Conservation (phyloP, 2,797 vertebrate species). For the Xiphorhynchus erythropygius region DNA sequence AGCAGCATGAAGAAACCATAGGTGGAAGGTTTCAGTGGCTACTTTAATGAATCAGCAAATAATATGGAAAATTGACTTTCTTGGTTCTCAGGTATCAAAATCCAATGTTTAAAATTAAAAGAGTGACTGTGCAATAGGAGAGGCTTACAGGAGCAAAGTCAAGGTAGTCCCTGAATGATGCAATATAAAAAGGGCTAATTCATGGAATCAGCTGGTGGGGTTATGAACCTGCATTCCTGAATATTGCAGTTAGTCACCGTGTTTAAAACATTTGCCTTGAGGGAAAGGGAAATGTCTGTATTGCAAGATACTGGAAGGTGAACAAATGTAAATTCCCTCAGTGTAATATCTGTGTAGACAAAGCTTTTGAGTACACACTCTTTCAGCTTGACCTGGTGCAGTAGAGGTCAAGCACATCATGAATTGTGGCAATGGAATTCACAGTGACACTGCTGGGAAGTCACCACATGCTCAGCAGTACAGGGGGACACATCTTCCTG, state of each 20-base stretch:
- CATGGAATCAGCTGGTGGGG: not conserved
- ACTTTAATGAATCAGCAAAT: not conserved
- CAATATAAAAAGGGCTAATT: not conserved
- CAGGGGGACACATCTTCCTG: not conserved
- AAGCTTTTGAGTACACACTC: not conserved
- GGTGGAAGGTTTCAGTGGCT: not conserved
- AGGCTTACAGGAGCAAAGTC: not conserved
- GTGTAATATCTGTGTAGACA: not conserved
- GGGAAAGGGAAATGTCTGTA: not conserved
- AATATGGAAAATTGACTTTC: not conserved
- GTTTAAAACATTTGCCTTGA: conserved; percentile 6
- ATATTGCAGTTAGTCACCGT: not conserved
- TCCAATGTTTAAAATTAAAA: not conserved
- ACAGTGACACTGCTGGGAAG: not conserved
- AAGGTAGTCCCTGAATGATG: not conserved
- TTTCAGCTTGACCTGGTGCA: not conserved
- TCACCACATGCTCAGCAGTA: not conserved
- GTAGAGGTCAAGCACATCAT: not conserved
- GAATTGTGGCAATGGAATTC: not conserved
- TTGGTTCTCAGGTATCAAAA: not conserved
- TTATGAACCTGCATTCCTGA: not conserved
- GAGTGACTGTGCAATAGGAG: not conserved
- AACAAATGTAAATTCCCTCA: not conserved
- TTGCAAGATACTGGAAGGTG: not conserved
- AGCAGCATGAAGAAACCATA: not conserved